Percentiles rank a stretch among this genome's conserved stretches.
Evolutionary conservation across 1,140 invertebrate genomes (phyloP).

Genomic region (Zaprionus kolodkinae): DNA sequence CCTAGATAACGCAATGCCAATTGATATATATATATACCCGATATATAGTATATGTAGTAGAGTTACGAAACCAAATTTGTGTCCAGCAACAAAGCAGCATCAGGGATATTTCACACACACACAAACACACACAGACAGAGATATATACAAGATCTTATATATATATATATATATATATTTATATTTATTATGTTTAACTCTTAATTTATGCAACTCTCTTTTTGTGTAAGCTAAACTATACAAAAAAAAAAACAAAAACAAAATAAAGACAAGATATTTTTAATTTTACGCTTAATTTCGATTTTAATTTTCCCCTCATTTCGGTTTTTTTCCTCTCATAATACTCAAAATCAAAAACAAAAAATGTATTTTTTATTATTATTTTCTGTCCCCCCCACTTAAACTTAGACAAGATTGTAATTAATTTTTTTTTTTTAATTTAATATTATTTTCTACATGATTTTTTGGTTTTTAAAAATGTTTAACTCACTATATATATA

Average conservation of each 20-base stretch:
- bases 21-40: conserved; percentile 58
- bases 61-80: conserved; percentile 68
- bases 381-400: not conserved
- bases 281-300: conserved; percentile 40
- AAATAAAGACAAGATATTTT: conserved; percentile 18
- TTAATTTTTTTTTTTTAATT: conserved; percentile 16
- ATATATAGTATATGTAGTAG: conserved; percentile 31
- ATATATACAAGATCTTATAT: conserved; percentile 27
- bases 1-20: conserved; percentile 62
- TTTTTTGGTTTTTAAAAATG: conserved; percentile 38
- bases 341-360: conserved; percentile 42
- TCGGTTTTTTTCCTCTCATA: conserved; percentile 27
- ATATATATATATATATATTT: conserved; percentile 21
- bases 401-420: conserved; percentile 12
- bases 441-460: conserved; percentile 20
- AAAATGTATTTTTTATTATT: conserved; percentile 31
- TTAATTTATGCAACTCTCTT: conserved; percentile 46
- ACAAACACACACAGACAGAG: conserved; percentile 2
- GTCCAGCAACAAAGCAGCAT: conserved; percentile 59
- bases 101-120: conserved; percentile 61
- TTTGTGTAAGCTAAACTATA: conserved; percentile 35
- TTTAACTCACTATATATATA: conserved; percentile 32
- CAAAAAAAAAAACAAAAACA: conserved; percentile 20
- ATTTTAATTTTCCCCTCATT: conserved; percentile 27
- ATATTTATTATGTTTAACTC: conserved; percentile 62